Evolutionary conservation across 1,140 invertebrate species (phyloP).

Genomic region (Homarus americanus): DNA sequence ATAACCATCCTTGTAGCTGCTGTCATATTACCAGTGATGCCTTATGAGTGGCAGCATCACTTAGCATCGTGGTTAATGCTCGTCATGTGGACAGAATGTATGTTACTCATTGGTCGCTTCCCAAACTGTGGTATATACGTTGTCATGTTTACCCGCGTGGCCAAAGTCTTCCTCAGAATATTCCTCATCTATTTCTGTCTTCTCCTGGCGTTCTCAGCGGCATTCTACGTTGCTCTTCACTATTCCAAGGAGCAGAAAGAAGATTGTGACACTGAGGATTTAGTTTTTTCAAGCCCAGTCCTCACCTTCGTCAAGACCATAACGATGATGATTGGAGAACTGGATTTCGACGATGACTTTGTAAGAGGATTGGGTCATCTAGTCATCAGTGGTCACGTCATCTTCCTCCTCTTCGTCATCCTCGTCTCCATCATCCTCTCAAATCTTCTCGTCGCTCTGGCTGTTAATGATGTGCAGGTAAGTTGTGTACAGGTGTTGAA

Average conservation of each 20-base stretch:
- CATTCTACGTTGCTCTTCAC: constrained; percentile 80
- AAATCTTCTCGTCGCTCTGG: constrained; percentile 83
- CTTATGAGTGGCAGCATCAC: constrained; percentile 79
- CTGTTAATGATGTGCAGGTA: constrained; percentile 82
- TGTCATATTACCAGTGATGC: constrained; percentile 35
- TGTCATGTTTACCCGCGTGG: constrained; percentile 74
- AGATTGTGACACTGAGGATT: constrained; percentile 77
- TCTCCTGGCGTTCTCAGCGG: constrained; percentile 81
- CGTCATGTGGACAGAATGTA: constrained; percentile 81
- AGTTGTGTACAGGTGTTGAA: background rate
- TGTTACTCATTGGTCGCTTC: constrained; percentile 80
- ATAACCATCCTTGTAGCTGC: constrained; percentile 69
- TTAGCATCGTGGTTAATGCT: constrained; percentile 80
- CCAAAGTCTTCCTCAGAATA: constrained; percentile 76
- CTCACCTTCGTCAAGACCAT: constrained; percentile 80
- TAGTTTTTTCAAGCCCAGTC: constrained; percentile 79
- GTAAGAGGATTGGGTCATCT: constrained; percentile 76
- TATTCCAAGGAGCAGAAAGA: constrained; percentile 76
- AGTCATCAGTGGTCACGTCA: constrained; percentile 77
- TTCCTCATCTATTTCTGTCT: constrained; percentile 80
- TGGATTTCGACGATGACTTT: constrained; percentile 80
- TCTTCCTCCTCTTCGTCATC: constrained; percentile 82
- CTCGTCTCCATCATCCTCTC: constrained; percentile 83
- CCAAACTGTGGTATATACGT: constrained; percentile 75
- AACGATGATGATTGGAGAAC: constrained; percentile 83